Conservation (phyloP, 2,797 vertebrate genomes). For the Sebastes diaconus region DNA sequence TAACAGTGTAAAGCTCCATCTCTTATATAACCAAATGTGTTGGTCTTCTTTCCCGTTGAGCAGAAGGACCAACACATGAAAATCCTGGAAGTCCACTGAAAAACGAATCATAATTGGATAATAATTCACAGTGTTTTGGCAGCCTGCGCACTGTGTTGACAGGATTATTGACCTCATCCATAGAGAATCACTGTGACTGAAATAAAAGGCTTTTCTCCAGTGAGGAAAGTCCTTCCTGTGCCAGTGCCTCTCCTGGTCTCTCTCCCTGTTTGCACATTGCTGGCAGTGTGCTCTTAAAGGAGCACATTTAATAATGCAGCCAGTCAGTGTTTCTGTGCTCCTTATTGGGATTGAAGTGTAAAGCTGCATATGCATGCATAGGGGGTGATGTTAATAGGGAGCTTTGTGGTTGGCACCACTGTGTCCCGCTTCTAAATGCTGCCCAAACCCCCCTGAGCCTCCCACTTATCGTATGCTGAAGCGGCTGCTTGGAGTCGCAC, state of each 20-base stretch:
- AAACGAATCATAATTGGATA: conserved; percentile 68
- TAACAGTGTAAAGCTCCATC: conserved; percentile 42
- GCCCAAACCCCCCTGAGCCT: conserved; percentile 40
- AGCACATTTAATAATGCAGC: conserved; percentile 61
- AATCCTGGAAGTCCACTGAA: conserved; percentile 58
- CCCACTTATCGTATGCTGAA: conserved; percentile 41
- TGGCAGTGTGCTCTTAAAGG: conserved; percentile 56
- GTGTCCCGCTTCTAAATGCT: conserved; percentile 54
- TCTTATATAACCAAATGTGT: conserved; percentile 61
- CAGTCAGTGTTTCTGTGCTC: conserved; percentile 35
- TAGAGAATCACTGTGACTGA: conserved; percentile 58
- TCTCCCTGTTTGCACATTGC: conserved; percentile 41
- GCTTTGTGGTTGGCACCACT: conserved; percentile 34
- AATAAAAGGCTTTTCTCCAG: conserved; percentile 67
- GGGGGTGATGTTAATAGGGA: conserved; percentile 41
- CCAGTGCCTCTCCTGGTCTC: conserved; percentile 39
- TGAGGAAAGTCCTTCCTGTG: conserved; percentile 48
- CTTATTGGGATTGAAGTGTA: conserved; percentile 16
- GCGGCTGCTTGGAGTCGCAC: conserved; percentile 31
- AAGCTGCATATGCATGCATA: conserved; percentile 42
- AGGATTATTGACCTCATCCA: conserved; percentile 67
- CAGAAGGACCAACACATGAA: conserved; percentile 52
- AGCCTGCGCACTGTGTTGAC: conserved; percentile 38
- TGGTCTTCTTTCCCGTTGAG: conserved; percentile 44
- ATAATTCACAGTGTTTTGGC: conserved; percentile 66